A percentile compares a stretch with the other conserved stretches of the same genome.
Conservation (phyloP, 2,797 vertebrate species). For the Acomys russatus region DNA sequence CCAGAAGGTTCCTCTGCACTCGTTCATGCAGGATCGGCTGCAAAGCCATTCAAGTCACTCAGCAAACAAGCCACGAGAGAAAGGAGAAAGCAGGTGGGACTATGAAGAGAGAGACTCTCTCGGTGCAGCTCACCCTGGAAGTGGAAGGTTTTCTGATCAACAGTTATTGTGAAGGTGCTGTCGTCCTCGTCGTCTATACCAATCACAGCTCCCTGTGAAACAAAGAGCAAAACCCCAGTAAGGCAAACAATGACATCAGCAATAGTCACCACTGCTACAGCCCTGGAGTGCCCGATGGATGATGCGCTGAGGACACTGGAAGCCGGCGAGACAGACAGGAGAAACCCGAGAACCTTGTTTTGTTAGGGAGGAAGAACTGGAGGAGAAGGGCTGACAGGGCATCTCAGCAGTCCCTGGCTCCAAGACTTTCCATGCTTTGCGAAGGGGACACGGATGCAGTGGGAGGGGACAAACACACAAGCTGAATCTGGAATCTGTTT, state of each 20-base stretch:
- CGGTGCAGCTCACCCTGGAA: constrained; percentile 97
- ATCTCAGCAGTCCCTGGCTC: not conserved
- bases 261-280: constrained; percentile 90
- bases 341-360: constrained; percentile 58
- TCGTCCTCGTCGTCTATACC: constrained; percentile 99
- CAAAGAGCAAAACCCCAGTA: constrained; percentile 92
- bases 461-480: not conserved
- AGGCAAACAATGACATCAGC: constrained; percentile 94
- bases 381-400: not conserved
- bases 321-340: constrained; percentile 71
- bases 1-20: constrained; percentile 88
- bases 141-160: constrained; percentile 99
- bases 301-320: constrained; percentile 79
- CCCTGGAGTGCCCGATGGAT: constrained; percentile 86
- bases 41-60: constrained; percentile 87
- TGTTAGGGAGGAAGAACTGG: constrained; percentile 42
- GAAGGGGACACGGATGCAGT: not conserved
- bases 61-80: constrained; percentile 82
- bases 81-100: constrained; percentile 78
- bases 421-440: constrained; percentile 13
- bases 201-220: constrained; percentile 99
- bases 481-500: constrained; percentile 46
- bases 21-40: constrained; percentile 86
- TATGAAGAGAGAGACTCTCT: constrained; percentile 86
- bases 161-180: constrained; percentile 99